Evolutionary conservation across 2,888 invertebrate genomes (phyloP).

Genomic region (Acleris emargana): DNA sequence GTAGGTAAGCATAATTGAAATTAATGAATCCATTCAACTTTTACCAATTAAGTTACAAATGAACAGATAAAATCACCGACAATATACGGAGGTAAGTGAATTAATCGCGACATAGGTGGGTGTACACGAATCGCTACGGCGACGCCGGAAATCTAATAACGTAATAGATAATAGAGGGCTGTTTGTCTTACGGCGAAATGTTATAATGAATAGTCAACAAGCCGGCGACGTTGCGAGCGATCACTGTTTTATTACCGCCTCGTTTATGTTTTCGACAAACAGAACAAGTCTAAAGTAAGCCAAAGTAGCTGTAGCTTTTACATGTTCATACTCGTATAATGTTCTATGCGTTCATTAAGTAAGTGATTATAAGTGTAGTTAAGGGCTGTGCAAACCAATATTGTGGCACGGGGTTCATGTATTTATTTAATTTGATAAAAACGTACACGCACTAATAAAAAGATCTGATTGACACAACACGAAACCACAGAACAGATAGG

Average conservation of each 20-base stretch:
- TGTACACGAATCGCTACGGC: constrained; percentile 57
- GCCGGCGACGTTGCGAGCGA: constrained; percentile 56
- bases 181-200: constrained; percentile 74
- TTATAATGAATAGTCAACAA: constrained; percentile 80
- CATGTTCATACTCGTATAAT: too few relatives aligned
- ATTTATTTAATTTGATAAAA: too few relatives aligned
- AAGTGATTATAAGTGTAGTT: too few relatives aligned
- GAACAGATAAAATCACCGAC: constrained; percentile 11
- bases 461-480: too few relatives aligned
- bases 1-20: neutral
- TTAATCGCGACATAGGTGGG: constrained; percentile 48
- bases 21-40: neutral
- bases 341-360: too few relatives aligned
- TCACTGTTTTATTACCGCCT: constrained; percentile 59
- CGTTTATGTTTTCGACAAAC: constrained; percentile 16
- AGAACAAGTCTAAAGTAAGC: neutral
- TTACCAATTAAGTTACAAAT: constrained; percentile 9
- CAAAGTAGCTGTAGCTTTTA: too few relatives aligned
- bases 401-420: too few relatives aligned
- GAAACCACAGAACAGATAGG: too few relatives aligned
- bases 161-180: constrained; percentile 61
- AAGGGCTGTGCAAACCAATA: too few relatives aligned
- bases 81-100: constrained; percentile 28
- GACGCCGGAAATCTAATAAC: constrained; percentile 73
- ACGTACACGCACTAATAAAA: too few relatives aligned